Percentiles rank a stretch among this genome's conserved stretches.
These are phyloP conservation scores for Oryctolagus cuniculus DNA, from an alignment of 2,113 vertebrate genomes.

Conservation along the genomic window DNA sequence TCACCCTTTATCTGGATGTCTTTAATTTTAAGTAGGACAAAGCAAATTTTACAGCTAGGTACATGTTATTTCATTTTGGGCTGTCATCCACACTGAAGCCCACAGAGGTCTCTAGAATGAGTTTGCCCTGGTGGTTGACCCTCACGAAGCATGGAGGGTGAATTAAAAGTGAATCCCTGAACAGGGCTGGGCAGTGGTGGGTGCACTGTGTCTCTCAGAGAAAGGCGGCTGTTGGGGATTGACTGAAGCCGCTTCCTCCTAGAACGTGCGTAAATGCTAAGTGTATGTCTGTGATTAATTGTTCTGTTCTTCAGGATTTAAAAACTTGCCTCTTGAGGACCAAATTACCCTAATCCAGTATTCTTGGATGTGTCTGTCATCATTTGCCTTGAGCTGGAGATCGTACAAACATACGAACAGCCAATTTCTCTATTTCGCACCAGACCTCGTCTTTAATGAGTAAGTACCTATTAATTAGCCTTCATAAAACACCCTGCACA, in stretches of 20 bases:
- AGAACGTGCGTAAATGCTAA: slow-evolving; percentile 65
- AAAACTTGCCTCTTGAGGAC: slow-evolving; percentile 99
- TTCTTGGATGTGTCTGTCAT: slow-evolving; percentile 99
- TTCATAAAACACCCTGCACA: slow-evolving; percentile 75
- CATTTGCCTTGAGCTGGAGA: slow-evolving; percentile 99
- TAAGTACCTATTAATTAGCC: slow-evolving; percentile 89
- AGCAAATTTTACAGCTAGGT: not conserved
- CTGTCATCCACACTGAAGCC: not conserved
- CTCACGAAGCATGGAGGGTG: not conserved
- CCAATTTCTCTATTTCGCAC: slow-evolving; percentile 99
- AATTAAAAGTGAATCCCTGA: not conserved
- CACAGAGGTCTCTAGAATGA: not conserved
- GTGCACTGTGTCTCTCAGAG: not conserved
- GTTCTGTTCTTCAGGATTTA: slow-evolving; percentile 94
- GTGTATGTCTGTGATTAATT: slow-evolving; percentile 82
- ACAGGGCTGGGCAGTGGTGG: not conserved
- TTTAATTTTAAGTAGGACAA: not conserved
- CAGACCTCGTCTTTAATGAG: slow-evolving; percentile 99
- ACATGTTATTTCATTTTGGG: not conserved
- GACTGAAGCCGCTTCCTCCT: slow-evolving; percentile 54
- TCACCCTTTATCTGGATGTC: not conserved
- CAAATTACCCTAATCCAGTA: slow-evolving; percentile 99
- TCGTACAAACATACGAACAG: slow-evolving; percentile 99
- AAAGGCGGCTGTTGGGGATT: not conserved
- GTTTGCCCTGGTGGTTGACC: not conserved